Evolutionary conservation across 2,888 invertebrate genomes (phyloP).

Genomic region (Plagodis pulveraria): DNA sequence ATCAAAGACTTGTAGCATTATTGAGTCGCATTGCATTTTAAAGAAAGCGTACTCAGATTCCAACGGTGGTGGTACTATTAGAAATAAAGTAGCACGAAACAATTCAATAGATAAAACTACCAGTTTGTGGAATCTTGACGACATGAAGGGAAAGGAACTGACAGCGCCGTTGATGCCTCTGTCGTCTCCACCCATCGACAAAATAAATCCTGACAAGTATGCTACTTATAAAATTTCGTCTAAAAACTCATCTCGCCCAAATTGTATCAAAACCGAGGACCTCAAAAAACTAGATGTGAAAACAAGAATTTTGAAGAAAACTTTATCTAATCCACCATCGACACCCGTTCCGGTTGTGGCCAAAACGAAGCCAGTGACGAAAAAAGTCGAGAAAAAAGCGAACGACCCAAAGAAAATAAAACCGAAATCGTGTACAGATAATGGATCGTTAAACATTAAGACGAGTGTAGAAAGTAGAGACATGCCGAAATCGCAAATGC

Average conservation of each 20-base stretch:
- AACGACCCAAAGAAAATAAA: constrained; percentile 74
- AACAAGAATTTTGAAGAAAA: constrained; percentile 83
- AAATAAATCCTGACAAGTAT: constrained; percentile 78
- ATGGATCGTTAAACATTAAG: constrained; percentile 72
- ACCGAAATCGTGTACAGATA: constrained; percentile 69
- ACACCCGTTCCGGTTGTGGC: constrained; percentile 78
- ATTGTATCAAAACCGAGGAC: constrained; percentile 75
- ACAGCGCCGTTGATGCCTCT: constrained; percentile 73
- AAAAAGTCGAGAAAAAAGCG: constrained; percentile 73
- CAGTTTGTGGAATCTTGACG: constrained; percentile 85
- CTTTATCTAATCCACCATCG: constrained; percentile 81
- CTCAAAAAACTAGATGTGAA: constrained; percentile 81
- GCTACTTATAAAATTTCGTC: constrained; percentile 81
- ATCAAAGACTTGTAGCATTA: constrained; percentile 89
- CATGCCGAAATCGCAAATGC: constrained; percentile 71
- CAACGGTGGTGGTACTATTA: constrained; percentile 59
- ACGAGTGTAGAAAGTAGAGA: constrained; percentile 64
- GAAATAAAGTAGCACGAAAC: constrained; percentile 71
- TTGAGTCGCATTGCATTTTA: constrained; percentile 88
- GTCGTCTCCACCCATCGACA: constrained; percentile 61
- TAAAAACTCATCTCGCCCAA: constrained; percentile 67
- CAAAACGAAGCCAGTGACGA: constrained; percentile 72
- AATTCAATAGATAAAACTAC: constrained; percentile 84
- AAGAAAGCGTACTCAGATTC: constrained; percentile 85
- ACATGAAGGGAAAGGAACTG: constrained; percentile 81